Base-by-base conservation (phyloP, 2,888 invertebrate genomes). In the Zaprionus bogoriensis region DNA sequence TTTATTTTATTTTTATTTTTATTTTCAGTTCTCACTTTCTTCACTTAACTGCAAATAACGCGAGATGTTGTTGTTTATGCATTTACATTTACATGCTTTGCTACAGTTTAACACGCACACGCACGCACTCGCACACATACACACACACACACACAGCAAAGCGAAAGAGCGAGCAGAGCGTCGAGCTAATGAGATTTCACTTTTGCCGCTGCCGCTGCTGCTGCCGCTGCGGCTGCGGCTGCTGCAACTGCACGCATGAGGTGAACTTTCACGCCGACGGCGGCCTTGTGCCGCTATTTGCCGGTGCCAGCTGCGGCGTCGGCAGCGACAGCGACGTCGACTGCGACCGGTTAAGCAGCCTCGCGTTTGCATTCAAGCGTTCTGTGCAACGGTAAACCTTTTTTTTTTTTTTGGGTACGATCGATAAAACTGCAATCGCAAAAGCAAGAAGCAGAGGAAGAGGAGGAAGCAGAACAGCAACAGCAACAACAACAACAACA, bases 221-320 rank as follows among this genome's bases (percentile, higher is more conserved):
- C 12, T 17, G 27, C 28, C 19, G 45, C 17, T 50, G 42, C 32
- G 19, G 53, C 52, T 38, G 55, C 38, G 25, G 41, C 38, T 48
- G 51, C 46, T 50, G 42, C 51, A 14, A 32, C 48, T 54, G 50
- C 55, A 53, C 30, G 51, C 60, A 46, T 39, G 9, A 30, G 53
- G 27, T 68, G 51, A 74, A 71, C 74, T 68, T 71, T 71, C 69
- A 74, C 74, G 58, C 46, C 23, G 50, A 62, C 74, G 47, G 58
- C 58, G 68, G 70, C 70, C 70, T 71, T 71, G 70, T 70, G 48
- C 64, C 63, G 63, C 39, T 63, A 58, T 54, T 54, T 47, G 54
- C 74, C 71, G 74, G 74, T 50, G 72, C 46, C 38, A n/a, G n/a
- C n/a, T n/a, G n/a, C n/a, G 20, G 25, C 54, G 41, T 39, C 25